Evolutionary conservation across 1,140 invertebrate species (phyloP), one percentile per base, ranked within the genome.

Genomic region (Danaus melanippus): DNA sequence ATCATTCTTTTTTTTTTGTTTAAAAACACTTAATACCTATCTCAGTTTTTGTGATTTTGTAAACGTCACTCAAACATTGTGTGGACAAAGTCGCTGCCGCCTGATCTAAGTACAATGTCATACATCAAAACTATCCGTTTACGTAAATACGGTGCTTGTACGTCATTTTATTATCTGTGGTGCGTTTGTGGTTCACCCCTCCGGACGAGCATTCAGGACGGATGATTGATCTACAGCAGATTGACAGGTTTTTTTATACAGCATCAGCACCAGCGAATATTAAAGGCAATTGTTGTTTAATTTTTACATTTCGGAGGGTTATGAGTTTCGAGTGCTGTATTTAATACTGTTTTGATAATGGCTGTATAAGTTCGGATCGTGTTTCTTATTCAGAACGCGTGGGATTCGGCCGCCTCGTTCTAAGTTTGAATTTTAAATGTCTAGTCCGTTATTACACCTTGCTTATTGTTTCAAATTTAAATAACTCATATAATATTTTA

Each of bases 231-330:
- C 83, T 82, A 72, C 81, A 62, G 74, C 74, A 78, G 83, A 86
- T 84, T 84, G 83, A 86, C 81, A 84, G 81, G 70, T 84, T 86
- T 86, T 66, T 86, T 86, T 84, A 75, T 71, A 74, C 76, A 77
- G 74, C 73, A 71, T 79, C 66, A 73, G 70, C 68, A 81, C 80
- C 70, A 70, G 72, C 74, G 73, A 84, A 82, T 86, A 86, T 86
- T 86, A 86, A 84, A 86, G 81, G 83, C 83, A 84, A 86, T 86
- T 86, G 83, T 86, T 86, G 83, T 86, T 86, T 83, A 86, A 86
- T 86, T 86, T 86, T 86, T 83, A 84, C 81, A 80, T 79, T 32
- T 80, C 46, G 79, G 77, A 77, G 83, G 83, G 80, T 69, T 76
- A 76, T 74, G 72, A 68, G 69, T 76, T 75, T 83, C 62, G 78